Conservation (phyloP, 2,113 vertebrate genomes). For the Capreolus pygargus region DNA sequence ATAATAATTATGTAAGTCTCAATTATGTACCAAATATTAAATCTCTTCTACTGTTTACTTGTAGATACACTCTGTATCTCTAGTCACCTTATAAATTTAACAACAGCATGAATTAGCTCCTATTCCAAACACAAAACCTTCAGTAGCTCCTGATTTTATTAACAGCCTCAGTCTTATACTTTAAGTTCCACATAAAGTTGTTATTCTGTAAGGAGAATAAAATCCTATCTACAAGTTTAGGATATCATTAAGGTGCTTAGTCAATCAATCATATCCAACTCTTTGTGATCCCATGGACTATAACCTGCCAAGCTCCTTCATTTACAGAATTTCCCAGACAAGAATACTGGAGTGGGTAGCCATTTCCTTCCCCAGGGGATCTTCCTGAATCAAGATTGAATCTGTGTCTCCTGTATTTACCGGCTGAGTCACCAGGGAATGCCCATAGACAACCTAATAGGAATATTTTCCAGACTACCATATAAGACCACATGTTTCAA, state of each 20-base stretch:
- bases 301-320: not conserved
- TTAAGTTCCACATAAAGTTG: not conserved
- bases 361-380: not conserved
- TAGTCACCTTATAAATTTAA: not conserved
- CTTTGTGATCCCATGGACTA: not conserved
- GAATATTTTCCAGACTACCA: not conserved
- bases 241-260: not conserved
- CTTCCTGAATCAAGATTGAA: not conserved
- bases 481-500: not conserved
- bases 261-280: not conserved
- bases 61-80: not conserved
- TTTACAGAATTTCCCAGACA: not conserved
- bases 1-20: not conserved
- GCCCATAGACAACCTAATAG: not conserved
- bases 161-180: not conserved
- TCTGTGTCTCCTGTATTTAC: not conserved
- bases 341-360: not conserved
- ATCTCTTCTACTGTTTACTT: not conserved
- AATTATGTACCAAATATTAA: not conserved
- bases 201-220: not conserved
- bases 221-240: not conserved
- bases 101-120: not conserved
- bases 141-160: not conserved
- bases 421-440: rapidly evolving
- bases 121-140: not conserved